Evolutionary conservation across 1,140 invertebrate genomes (phyloP), one percentile per base, ranked within the genome.

Genomic region (Dinoponera quadriceps): DNA sequence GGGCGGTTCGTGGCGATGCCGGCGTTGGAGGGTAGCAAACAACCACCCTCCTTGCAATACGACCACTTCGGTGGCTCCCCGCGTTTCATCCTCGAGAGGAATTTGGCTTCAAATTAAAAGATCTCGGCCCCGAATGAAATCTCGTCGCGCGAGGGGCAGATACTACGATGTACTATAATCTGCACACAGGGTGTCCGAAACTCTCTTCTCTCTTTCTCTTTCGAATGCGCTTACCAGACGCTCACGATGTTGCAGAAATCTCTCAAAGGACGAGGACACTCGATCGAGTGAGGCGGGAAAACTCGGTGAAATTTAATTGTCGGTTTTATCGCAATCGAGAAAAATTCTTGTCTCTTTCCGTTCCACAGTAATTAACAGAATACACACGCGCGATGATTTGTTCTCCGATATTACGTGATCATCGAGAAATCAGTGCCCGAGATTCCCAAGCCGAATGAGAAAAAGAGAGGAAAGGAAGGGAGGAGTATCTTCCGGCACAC

Each of bases 31-130:
- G 84, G 89, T 82, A 82, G 89, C 86, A 88, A 90, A 88, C 86
- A 90, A 90, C 78, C 71, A 85, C 88, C 81, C 84, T 88, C 69
- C 88, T 88, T 84, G 80, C 84, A 88, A 88, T 87, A 88, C 89
- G 86, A 90, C 78, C 88, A 87, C 89, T 90, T 84, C 77, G 82
- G 82, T 85, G 89, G 87, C 84, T 91, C 89, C 92, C 92, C 91
- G 89, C 91, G 88, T 91, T 92, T 91, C 89, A 92, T 91, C 91
- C 92, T 94, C 90, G 86, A 93, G 92, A 93, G 93, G 92, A 94
- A 94, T 94, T 94, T 91, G 91, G 93, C 89, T 91, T 93, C 92
- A 94, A 94, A 94, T 94, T 94, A 94, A 94, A 94, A 94, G 92
- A 94, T 94, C 92, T 94, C 92, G 73, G 85, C 90, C 89, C 88